Evolutionary conservation across 1,140 invertebrate genomes (phyloP).

Genomic region (Drosophila chauvacae): DNA sequence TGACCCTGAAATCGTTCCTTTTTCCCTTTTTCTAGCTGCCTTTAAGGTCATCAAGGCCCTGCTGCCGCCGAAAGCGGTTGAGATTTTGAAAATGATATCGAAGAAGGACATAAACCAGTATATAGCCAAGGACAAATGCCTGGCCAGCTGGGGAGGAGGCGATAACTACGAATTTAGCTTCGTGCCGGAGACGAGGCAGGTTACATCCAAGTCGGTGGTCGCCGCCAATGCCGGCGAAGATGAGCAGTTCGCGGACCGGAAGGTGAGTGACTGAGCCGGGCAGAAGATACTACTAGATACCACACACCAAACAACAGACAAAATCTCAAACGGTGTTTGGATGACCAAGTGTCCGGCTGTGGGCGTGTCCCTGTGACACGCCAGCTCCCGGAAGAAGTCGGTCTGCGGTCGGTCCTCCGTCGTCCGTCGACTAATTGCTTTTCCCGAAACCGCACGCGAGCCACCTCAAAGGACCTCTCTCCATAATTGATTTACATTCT

Average conservation of each 20-base stretch:
- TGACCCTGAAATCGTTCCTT: slow-evolving; percentile 10
- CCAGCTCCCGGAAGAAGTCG: slow-evolving; percentile 26
- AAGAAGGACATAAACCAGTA: slow-evolving; percentile 91
- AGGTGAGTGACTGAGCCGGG: slow-evolving; percentile 53
- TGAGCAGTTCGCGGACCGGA: slow-evolving; percentile 58
- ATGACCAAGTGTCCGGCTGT: slow-evolving; percentile 18
- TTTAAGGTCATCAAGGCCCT: slow-evolving; percentile 96
- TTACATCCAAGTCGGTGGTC: slow-evolving; percentile 20
- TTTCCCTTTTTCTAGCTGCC: slow-evolving; percentile 88
- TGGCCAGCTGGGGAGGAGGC: slow-evolving; percentile 94
- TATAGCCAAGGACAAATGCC: slow-evolving; percentile 90
- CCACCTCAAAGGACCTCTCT: slow-evolving; percentile 26
- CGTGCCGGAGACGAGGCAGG: slow-evolving; percentile 85
- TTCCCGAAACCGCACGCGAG: slow-evolving; percentile 61
- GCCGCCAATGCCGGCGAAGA: slow-evolving; percentile 61
- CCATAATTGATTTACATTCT: slow-evolving; percentile 79
- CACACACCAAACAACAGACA: slow-evolving; percentile 17
- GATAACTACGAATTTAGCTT: slow-evolving; percentile 91
- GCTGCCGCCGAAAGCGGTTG: slow-evolving; percentile 94
- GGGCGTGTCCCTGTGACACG: slow-evolving; percentile 59
- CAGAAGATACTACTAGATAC: slow-evolving; percentile 4
- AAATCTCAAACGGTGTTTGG: slow-evolving; percentile 29
- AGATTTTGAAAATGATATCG: slow-evolving; percentile 95
- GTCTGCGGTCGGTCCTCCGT: slow-evolving; percentile 10
- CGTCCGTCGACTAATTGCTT: slow-evolving; percentile 68